phyloP scores from a whole-genome alignment of 2,797 vertebrate species.

The Catamblyrhynchus diadema region DNA sequence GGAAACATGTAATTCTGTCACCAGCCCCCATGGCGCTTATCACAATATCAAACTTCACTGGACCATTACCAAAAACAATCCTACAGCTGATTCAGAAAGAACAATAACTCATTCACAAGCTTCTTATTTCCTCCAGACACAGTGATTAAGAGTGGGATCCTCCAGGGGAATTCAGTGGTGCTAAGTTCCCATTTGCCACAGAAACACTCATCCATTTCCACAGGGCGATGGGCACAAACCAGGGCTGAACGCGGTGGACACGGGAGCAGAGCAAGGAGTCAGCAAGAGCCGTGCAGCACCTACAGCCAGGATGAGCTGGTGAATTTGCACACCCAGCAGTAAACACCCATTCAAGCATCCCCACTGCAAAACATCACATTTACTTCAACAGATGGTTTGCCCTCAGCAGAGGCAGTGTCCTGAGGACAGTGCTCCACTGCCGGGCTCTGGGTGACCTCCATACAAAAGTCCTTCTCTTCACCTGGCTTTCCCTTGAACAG shows the following conservation, averaged over 20 bases:
- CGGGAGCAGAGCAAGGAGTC: background rate
- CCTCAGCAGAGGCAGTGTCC: background rate
- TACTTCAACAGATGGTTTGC: background rate
- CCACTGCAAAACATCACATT: background rate
- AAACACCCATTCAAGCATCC: background rate
- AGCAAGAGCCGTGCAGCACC: accelerated
- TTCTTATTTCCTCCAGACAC: background rate
- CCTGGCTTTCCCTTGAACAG: background rate
- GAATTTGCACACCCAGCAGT: background rate
- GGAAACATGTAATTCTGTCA: background rate
- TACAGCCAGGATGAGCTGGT: background rate
- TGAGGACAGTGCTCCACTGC: background rate
- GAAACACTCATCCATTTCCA: background rate
- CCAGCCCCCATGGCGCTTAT: background rate
- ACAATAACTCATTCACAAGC: accelerated
- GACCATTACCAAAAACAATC: background rate
- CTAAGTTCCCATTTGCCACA: background rate
- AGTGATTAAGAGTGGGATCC: background rate
- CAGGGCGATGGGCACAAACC: background rate
- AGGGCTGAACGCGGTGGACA: accelerated
- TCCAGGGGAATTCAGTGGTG: background rate
- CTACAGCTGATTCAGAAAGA: conserved; percentile 1
- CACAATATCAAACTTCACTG: conserved; percentile 7
- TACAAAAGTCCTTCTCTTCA: background rate
- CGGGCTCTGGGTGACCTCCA: background rate